Base-by-base conservation (phyloP, 1,140 invertebrate species). In the Pogonognathellus flavescens region DNA sequence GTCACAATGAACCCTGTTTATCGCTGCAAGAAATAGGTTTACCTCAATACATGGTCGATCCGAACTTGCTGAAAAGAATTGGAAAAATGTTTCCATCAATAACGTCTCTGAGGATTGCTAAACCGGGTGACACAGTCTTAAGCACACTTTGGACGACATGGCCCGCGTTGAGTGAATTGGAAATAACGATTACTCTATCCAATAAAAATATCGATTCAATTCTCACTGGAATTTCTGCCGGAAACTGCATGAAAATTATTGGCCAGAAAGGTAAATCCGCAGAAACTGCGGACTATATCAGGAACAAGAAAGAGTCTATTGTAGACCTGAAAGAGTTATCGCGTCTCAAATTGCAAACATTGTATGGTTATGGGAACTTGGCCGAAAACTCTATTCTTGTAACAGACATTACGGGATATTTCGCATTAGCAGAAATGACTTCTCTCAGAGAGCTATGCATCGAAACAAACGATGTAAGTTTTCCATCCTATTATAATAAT, bases 331-430 rank as follows among this genome's bases (percentile, higher is more conserved):
- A 57, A 16, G 55, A 62, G 0, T 62, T 82, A 22, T 20, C 55
- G 11, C 8, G 16, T 31, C n/a, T 82, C 9, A 49, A 62, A 41
- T 16, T 82, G 14, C 41, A 82, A 25, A 82, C 81, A 14, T 49
- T 82, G 31, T 82, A 82, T 62, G 81, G 81, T 18, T 82, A 82
- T 22, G 81, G 81, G 20, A 62, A 82, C 60, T 82, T 82, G 41
- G n/a, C 31, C n/a, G 81, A 82, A 50, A 82, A 82, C n/a, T 82
- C 59, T 16, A 57, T 82, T 60, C 57, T 82, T 1, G 53, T 82
- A 16, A 82, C 81, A 8, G 81, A 82, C 55, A 82, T 82, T 50
- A 82, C 55, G 16, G 81, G 81, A n/a, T 82, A 22, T 31, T 62
- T 82, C 41, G 81, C 55, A 41, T 20, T 82, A 11, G 53, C 81